phyloP scores from a whole-genome alignment of 1,140 invertebrate genomes.

The Bombus polaris region DNA sequence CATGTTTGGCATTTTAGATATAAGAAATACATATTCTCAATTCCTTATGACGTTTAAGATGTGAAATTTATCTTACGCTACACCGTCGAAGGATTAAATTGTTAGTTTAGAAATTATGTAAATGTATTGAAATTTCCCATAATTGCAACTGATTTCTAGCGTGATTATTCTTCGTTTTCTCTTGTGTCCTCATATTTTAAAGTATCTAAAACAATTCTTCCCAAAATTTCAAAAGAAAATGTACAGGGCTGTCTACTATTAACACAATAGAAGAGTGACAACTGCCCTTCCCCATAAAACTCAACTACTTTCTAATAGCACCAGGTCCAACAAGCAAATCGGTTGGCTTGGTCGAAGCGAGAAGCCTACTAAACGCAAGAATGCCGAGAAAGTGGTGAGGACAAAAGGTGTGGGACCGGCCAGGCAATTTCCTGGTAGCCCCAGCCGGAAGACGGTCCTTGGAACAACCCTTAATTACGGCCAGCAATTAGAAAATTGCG shows the following conservation, averaged over 20 bases:
- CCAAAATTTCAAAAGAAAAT: not conserved
- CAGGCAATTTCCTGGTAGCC: constrained; percentile 54
- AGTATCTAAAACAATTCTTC: not conserved
- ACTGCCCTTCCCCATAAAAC: not conserved
- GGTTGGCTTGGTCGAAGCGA: not conserved
- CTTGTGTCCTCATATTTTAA: no score
- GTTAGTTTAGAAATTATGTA: no score
- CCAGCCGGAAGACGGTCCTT: constrained; percentile 26
- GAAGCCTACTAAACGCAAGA: not conserved
- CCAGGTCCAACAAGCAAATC: not conserved
- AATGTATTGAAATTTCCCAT: no score
- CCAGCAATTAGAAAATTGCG: constrained; percentile 71
- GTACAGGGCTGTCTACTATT: not conserved
- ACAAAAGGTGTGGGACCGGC: constrained; percentile 45
- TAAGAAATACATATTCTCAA: no score
- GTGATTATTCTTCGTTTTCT: no score
- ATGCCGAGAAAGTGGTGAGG: constrained; percentile 50
- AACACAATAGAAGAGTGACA: not conserved
- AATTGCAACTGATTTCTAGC: no score
- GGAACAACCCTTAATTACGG: constrained; percentile 62
- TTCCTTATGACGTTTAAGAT: no score
- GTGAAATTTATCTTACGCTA: no score
- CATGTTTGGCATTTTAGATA: no score
- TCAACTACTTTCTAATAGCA: not conserved
- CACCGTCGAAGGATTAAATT: no score